Percentiles rank a stretch among this genome's conserved stretches.
Conservation (phyloP, 2,113 vertebrate species). For the Numida meleagris region DNA sequence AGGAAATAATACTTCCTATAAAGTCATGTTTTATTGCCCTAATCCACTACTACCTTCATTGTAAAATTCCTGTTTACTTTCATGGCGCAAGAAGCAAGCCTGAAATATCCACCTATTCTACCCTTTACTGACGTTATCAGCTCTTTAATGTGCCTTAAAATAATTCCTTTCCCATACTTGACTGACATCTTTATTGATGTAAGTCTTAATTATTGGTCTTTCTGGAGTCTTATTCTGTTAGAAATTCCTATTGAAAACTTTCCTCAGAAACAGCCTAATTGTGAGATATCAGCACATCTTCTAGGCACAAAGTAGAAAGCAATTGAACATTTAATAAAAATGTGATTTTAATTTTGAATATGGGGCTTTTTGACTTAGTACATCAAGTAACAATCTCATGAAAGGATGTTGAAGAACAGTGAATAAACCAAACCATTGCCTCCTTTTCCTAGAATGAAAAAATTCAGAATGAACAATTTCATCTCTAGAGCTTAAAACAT, state of each 20-base stretch:
- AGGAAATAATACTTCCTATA: not conserved
- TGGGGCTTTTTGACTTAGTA: not conserved
- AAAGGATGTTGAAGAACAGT: not conserved
- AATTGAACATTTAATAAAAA: not conserved
- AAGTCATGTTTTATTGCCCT: not conserved
- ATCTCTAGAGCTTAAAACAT: not conserved
- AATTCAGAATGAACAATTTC: not conserved
- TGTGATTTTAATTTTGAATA: not conserved
- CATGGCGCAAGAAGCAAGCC: not conserved
- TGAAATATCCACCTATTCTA: not conserved
- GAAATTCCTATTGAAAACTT: constrained; percentile 15
- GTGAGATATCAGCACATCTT: not conserved
- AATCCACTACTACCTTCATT: not conserved
- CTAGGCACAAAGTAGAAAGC: not conserved
- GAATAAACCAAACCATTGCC: not conserved
- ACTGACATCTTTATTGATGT: constrained; percentile 29
- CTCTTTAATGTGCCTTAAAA: constrained; percentile 14
- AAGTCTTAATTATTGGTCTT: constrained; percentile 27
- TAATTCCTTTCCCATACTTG: constrained; percentile 6
- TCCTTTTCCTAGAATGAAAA: not conserved
- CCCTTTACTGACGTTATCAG: not conserved
- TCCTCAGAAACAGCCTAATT: not conserved
- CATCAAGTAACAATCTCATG: not conserved
- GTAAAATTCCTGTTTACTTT: not conserved
- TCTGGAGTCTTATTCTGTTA: not conserved